A percentile compares a stretch with the other conserved stretches of the same genome.
Evolutionary conservation across 2,888 invertebrate genomes (phyloP).

Genomic region (Ophion obscuratus): DNA sequence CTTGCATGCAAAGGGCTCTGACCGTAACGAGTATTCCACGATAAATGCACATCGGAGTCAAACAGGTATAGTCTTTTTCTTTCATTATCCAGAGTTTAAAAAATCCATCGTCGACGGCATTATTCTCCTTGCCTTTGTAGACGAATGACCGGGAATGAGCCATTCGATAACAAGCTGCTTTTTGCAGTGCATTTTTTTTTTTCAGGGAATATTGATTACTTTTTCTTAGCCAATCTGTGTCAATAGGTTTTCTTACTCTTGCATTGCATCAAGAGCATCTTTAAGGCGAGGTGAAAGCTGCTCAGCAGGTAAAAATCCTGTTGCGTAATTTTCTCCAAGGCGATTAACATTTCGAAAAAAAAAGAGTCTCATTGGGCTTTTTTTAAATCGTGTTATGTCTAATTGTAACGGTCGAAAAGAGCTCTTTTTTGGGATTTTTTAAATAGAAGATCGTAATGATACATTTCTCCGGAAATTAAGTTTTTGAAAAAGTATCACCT

Average conservation of each 20-base stretch:
- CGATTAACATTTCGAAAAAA: background rate
- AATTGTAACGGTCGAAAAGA: too few species aligned
- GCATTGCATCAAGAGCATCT: background rate
- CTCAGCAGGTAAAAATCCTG: background rate
- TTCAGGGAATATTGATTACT: too few species aligned
- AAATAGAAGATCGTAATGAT: too few species aligned
- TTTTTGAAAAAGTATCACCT: too few species aligned
- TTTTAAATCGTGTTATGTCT: too few species aligned
- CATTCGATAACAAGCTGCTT: too few species aligned
- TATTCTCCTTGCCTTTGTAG: too few species aligned
- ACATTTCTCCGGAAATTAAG: too few species aligned
- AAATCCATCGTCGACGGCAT: background rate
- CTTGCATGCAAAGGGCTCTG: background rate
- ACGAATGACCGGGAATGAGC: too few species aligned
- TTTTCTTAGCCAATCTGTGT: too few species aligned
- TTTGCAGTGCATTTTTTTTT: too few species aligned
- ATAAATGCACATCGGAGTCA: background rate
- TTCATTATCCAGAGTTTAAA: background rate
- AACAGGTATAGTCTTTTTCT: background rate
- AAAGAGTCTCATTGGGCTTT: background rate
- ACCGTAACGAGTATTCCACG: background rate
- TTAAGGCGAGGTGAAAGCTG: background rate
- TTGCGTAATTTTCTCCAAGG: background rate
- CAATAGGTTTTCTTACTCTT: background rate
- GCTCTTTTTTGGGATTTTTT: too few species aligned